These are phyloP conservation scores for Xestia sexstrigata DNA, from an alignment of 2,888 invertebrate species.

Conservation along the genomic window DNA sequence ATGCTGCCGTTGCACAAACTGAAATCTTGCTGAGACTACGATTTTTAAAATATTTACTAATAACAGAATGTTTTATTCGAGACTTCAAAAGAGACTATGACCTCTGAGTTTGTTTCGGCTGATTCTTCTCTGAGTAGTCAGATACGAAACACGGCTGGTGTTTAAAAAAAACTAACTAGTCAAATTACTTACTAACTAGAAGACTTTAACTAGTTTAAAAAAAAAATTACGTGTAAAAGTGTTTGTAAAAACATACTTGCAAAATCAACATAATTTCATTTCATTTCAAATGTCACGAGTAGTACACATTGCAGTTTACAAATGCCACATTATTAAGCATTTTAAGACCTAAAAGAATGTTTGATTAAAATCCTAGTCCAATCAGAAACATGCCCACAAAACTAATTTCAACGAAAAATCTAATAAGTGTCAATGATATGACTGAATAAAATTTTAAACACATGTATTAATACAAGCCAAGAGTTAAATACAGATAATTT, in stretches of 20 bases:
- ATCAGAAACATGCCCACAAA: background rate
- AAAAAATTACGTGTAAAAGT: no score
- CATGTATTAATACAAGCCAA: conserved; percentile 10
- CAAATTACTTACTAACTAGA: no score
- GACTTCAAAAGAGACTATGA: no score
- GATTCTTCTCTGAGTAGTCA: no score
- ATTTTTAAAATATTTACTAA: background rate
- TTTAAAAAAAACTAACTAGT: no score
- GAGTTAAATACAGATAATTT: conserved; percentile 40
- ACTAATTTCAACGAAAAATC: background rate
- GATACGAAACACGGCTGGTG: no score
- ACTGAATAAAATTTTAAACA: conserved; percentile 2
- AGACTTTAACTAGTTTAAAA: no score
- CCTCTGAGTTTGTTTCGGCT: no score
- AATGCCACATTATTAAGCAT: background rate
- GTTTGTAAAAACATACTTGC: no score
- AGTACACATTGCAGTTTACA: background rate
- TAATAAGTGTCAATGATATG: background rate
- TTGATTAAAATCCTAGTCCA: fast-evolving
- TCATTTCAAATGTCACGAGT: background rate
- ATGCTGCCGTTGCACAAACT: background rate
- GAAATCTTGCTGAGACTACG: background rate
- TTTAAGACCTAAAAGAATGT: background rate
- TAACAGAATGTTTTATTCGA: background rate
- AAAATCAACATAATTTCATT: no score